Evolutionary conservation across 2,888 invertebrate species (phyloP).

Genomic region (Ochropacha duplaris): DNA sequence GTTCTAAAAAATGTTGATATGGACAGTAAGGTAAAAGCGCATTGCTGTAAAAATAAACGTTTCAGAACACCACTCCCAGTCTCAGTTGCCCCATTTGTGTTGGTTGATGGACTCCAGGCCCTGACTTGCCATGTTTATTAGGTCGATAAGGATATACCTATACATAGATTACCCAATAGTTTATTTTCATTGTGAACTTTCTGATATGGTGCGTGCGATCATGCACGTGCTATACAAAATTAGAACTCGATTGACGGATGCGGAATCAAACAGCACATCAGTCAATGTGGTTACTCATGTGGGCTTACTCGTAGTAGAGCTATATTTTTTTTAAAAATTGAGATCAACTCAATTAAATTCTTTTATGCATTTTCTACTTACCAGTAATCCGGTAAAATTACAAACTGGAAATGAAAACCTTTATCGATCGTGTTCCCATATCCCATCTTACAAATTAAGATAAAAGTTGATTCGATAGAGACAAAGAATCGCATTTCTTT

Average conservation of each 20-base stretch:
- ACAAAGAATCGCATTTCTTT: background rate
- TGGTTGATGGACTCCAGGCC: constrained; percentile 69
- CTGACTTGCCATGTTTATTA: constrained; percentile 64
- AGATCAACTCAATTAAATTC: too few species aligned
- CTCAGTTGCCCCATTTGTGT: constrained; percentile 52
- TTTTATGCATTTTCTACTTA: too few species aligned
- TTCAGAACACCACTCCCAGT: constrained; percentile 34
- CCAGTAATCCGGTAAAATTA: background rate
- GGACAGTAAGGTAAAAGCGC: constrained; percentile 21
- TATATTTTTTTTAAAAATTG: too few species aligned
- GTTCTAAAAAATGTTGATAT: too few species aligned
- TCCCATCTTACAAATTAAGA: too few species aligned
- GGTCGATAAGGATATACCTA: constrained; percentile 70
- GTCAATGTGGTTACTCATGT: background rate
- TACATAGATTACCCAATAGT: constrained; percentile 37
- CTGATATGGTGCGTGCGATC: constrained; percentile 26
- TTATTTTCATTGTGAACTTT: constrained; percentile 56
- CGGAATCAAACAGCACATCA: constrained; percentile 29
- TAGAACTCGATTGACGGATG: constrained; percentile 34
- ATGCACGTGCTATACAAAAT: constrained; percentile 28
- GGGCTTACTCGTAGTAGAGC: too few species aligned
- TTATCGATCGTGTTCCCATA: background rate
- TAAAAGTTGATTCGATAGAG: background rate
- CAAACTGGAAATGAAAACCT: background rate
- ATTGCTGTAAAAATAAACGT: constrained; percentile 68